These are phyloP conservation scores for Syncerus caffer DNA, from an alignment of 2,797 vertebrate genomes.

Conservation along the genomic window DNA sequence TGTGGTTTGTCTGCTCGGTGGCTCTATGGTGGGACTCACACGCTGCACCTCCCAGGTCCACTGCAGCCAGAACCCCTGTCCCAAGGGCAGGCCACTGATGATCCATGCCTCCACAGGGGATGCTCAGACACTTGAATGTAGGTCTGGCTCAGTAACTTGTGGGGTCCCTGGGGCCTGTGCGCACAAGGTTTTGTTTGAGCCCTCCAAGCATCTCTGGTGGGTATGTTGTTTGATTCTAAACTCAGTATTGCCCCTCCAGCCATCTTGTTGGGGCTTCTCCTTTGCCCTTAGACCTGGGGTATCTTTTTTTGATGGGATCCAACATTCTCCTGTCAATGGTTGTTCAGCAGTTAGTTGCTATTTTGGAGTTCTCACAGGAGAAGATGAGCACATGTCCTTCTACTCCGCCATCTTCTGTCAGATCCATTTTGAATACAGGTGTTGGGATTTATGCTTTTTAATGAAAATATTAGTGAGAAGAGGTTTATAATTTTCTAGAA, in stretches of 20 bases:
- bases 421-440: not conserved
- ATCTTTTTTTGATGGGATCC: not conserved
- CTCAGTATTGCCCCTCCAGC: not conserved
- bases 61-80: not conserved
- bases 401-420: not conserved
- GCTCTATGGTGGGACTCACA: not conserved
- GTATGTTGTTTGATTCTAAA: not conserved
- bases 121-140: not conserved
- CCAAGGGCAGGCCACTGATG: not conserved
- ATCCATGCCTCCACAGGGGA: not conserved
- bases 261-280: not conserved
- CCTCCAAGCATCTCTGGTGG: not conserved
- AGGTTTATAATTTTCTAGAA: not conserved
- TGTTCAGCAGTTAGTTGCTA: not conserved
- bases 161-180: not conserved
- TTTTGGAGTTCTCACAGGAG: not conserved
- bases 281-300: not conserved
- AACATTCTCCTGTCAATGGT: not conserved
- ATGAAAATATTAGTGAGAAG: not conserved
- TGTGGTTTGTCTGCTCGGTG: not conserved
- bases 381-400: not conserved
- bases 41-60: fast-evolving
- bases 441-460: not conserved
- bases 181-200: not conserved
- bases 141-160: not conserved